Evolutionary conservation across 2,113 vertebrate genomes (phyloP), one percentile per base, ranked within the genome.

Genomic region (Hypocryptadius cinnamomeus): DNA sequence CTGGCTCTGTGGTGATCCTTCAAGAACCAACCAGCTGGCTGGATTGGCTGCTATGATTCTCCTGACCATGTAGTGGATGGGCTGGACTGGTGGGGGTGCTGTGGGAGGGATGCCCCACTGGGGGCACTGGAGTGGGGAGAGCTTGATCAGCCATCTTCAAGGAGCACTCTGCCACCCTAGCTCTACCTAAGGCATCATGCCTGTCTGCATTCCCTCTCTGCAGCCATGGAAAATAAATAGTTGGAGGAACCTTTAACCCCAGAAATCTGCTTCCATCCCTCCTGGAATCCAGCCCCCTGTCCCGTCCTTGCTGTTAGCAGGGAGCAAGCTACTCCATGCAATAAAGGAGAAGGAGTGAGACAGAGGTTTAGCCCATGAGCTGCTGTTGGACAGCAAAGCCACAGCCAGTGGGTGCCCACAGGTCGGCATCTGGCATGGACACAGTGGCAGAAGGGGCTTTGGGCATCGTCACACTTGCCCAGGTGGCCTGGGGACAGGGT

Each of bases 21-120:
- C 5, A 5, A 39, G 56, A 47, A 3, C 42, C 1, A 3, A 8
- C 18, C 51, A 79, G 25, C 44, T 0, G 3, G 3, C 31, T 84
- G 80, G 44, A 39, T 53, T 82, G 69, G 23, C 31, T 83, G 45
- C 56, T 57, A 14, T 0, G 6, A 8, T 4, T 45, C 12, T 82
- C 12, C 54, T 80, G 45, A 31, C 15, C 3, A 1, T 3, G 35
- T 3, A 64, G 18, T 51, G 2, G 3, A 40, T n/a, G 53, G 47
- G 42, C 33, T 33, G 51, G 44, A 35, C n/a, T 91, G 37, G 33
- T 72, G 16, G 15, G 20, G 20, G 3, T 63, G 27, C 35, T 64
- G 19, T 14, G 44, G 51, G 30, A 64, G 25, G 48, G 12, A 19
- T 18, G 9, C 15, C 37, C 14, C 28, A 40, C 15, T 59, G 53